A percentile compares a stretch with the other conserved stretches of the same genome.
These are phyloP conservation scores for Myathropa florea DNA, from an alignment of 2,888 invertebrate species.

Conservation along the genomic window DNA sequence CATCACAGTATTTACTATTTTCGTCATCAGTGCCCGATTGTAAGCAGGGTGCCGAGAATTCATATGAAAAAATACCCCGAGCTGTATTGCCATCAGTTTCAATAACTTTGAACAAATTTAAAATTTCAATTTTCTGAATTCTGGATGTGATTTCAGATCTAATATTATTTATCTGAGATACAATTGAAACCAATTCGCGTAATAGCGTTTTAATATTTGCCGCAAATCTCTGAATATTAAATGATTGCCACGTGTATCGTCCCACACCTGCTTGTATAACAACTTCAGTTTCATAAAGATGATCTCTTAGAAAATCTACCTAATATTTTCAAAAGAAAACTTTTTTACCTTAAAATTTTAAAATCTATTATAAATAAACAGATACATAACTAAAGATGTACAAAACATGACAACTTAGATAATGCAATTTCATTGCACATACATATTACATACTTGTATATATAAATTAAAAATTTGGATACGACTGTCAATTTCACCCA, in stretches of 20 bases:
- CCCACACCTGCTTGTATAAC: constrained; percentile 90
- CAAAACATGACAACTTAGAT: too few relatives aligned
- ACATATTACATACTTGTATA: too few relatives aligned
- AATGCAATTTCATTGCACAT: too few relatives aligned
- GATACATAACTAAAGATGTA: too few relatives aligned
- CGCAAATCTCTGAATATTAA: constrained; percentile 89
- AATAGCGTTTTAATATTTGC: constrained; percentile 83
- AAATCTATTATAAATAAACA: not conserved
- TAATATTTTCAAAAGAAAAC: constrained; percentile 74
- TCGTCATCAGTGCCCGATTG: not conserved
- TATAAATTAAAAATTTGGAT: too few relatives aligned
- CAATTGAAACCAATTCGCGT: constrained; percentile 84
- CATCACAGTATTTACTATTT: not conserved
- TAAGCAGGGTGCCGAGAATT: not conserved
- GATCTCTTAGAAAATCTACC: constrained; percentile 86
- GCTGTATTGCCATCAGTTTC: constrained; percentile 36
- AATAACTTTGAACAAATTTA: constrained; percentile 81
- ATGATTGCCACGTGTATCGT: constrained; percentile 92
- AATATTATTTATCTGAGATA: constrained; percentile 86
- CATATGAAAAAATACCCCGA: not conserved
- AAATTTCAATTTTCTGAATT: constrained; percentile 82
- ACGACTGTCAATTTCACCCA: too few relatives aligned
- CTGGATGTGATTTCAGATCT: constrained; percentile 84
- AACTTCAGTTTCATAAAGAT: constrained; percentile 87
- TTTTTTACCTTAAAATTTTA: not conserved